phyloP scores from a whole-genome alignment of 2,888 invertebrate species.

The Clivina fossor region DNA sequence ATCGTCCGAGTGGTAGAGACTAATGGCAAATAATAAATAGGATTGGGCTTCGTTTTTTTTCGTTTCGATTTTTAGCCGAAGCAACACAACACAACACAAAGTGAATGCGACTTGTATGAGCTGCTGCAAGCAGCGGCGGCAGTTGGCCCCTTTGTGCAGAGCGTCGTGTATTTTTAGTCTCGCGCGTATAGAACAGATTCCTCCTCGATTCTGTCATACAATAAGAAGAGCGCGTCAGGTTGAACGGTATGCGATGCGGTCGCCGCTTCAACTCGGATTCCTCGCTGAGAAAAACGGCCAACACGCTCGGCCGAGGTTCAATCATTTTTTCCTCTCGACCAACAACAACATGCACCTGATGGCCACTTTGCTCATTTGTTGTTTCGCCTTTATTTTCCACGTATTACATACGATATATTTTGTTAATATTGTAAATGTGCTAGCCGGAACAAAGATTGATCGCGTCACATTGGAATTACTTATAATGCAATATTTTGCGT shows the following conservation, averaged over 20 bases:
- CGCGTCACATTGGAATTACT: too few species aligned
- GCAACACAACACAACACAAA: too few species aligned
- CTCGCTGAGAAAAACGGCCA: constrained; percentile 24
- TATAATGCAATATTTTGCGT: too few species aligned
- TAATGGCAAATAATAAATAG: constrained; percentile 28
- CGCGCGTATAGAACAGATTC: constrained; percentile 28
- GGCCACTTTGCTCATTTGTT: too few species aligned
- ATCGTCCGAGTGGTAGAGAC: too few species aligned
- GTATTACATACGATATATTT: too few species aligned
- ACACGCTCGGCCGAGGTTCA: constrained; percentile 12
- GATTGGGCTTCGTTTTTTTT: too few species aligned
- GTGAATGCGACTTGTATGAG: too few species aligned
- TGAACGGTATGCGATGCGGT: constrained; percentile 21
- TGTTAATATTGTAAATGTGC: too few species aligned
- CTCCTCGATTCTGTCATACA: constrained; percentile 34
- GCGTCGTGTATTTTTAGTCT: constrained; percentile 30
- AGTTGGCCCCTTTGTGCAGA: constrained; percentile 24
- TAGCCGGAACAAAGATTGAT: too few species aligned
- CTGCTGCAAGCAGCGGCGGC: not conserved
- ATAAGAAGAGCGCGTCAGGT: constrained; percentile 26
- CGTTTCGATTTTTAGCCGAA: constrained; percentile 27
- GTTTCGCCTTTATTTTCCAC: too few species aligned
- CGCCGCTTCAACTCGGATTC: constrained; percentile 7
- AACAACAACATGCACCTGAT: constrained; percentile 15
- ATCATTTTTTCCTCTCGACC: constrained; percentile 11